Percentiles rank a stretch among this genome's conserved stretches.
Conservation (phyloP, 2,888 invertebrate genomes). For the Craniophora ligustri region DNA sequence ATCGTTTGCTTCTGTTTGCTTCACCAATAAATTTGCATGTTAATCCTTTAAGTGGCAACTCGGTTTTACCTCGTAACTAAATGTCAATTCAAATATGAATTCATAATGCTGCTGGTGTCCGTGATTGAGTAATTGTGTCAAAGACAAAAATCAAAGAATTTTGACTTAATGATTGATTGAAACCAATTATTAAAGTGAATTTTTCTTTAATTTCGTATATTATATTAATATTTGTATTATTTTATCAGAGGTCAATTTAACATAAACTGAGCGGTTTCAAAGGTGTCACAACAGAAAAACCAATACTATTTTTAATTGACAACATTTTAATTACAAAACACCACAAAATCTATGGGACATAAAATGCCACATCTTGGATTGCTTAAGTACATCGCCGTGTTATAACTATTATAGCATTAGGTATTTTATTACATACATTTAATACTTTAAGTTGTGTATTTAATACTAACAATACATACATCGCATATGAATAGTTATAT, state of each 20-base stretch:
- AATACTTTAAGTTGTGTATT: constrained; percentile 83
- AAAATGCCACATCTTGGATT: constrained; percentile 81
- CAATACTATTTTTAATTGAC: constrained; percentile 80
- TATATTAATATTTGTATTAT: constrained; percentile 54
- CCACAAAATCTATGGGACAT: constrained; percentile 87
- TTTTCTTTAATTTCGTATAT: constrained; percentile 58
- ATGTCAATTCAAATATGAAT: constrained; percentile 14
- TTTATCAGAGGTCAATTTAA: constrained; percentile 44
- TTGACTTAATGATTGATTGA: constrained; percentile 24
- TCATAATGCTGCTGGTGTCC: constrained; percentile 1
- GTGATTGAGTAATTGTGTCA: background rate
- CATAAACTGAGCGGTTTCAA: constrained; percentile 40
- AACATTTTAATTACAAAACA: constrained; percentile 89
- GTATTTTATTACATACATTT: constrained; percentile 79
- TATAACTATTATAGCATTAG: constrained; percentile 78
- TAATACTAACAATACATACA: constrained; percentile 85
- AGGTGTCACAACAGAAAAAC: constrained; percentile 59
- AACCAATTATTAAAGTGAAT: constrained; percentile 55
- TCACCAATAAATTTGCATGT: constrained; percentile 31
- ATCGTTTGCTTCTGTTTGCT: constrained; percentile 51
- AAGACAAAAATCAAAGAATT: background rate
- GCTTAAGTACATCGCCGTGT: constrained; percentile 84
- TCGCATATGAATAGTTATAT: constrained; percentile 71
- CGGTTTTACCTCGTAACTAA: constrained; percentile 1
- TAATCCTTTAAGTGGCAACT: constrained; percentile 18